These are phyloP conservation scores for Hesperia comma DNA, from an alignment of 2,888 invertebrate species.

Conservation along the genomic window DNA sequence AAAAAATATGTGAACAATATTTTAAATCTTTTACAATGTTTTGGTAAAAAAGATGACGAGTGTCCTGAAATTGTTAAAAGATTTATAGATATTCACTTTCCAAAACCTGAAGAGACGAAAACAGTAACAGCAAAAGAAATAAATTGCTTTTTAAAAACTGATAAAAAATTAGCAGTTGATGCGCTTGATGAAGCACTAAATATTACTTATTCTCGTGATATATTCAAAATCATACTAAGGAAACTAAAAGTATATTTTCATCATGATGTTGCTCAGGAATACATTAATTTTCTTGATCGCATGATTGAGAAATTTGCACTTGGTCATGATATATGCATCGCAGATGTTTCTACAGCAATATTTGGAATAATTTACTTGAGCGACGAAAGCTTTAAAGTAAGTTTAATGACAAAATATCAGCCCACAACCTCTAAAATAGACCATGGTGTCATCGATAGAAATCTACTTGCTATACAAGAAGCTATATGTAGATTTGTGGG, in stretches of 20 bases:
- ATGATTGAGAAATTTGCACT: slow-evolving; percentile 33
- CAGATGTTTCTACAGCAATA: slow-evolving; percentile 42
- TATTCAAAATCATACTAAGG: slow-evolving; percentile 50
- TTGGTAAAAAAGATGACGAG: slow-evolving; percentile 18
- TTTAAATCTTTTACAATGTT: slow-evolving; percentile 3
- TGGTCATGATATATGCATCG: neutral
- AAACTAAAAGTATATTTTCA: slow-evolving; percentile 62
- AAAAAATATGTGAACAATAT: slow-evolving; percentile 22
- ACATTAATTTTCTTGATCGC: slow-evolving; percentile 48
- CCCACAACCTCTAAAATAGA: slow-evolving; percentile 58
- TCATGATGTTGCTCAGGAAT: slow-evolving; percentile 54
- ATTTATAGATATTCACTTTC: slow-evolving; percentile 18
- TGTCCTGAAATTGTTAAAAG: slow-evolving; percentile 20
- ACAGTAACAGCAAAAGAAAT: slow-evolving; percentile 24
- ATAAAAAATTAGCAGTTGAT: slow-evolving; percentile 17
- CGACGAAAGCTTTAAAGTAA: slow-evolving; percentile 47
- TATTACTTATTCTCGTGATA: slow-evolving; percentile 25
- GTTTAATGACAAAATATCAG: slow-evolving; percentile 54
- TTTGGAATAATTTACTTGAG: slow-evolving; percentile 55
- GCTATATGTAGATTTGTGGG: slow-evolving; percentile 57
- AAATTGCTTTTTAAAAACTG: slow-evolving; percentile 18
- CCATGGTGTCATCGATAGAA: slow-evolving; percentile 46
- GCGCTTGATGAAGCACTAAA: neutral
- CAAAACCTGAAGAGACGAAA: slow-evolving; percentile 14
- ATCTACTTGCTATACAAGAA: slow-evolving; percentile 51